A percentile compares a stretch with the other conserved stretches of the same genome.
phyloP scores from a whole-genome alignment of 2,888 invertebrate species.

The Spicauda simplicius region DNA sequence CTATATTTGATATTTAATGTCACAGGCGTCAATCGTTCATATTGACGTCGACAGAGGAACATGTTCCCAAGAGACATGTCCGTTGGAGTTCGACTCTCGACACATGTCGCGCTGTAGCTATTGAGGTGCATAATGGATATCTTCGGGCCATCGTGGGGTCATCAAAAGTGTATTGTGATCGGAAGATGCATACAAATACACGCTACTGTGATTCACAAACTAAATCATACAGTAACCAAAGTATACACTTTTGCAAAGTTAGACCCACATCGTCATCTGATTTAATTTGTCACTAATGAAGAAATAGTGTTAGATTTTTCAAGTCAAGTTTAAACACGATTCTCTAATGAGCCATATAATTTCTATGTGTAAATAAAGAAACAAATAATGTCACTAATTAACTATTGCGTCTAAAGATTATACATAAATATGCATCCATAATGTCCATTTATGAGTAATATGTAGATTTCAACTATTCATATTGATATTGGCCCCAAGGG shows the following conservation, averaged over 20 bases:
- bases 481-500: constrained; percentile 1
- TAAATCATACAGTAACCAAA: background rate
- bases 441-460: too few species aligned
- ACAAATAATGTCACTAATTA: too few species aligned
- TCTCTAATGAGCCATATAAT: too few species aligned
- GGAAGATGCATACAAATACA: constrained; percentile 5
- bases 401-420: too few species aligned
- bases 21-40: background rate
- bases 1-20: background rate
- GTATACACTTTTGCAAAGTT: background rate
- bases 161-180: constrained; percentile 23
- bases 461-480: too few species aligned
- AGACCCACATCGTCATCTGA: too few species aligned
- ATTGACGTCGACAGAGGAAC: background rate
- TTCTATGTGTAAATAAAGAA: too few species aligned
- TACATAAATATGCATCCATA: too few species aligned
- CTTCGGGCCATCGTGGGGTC: constrained; percentile 24
- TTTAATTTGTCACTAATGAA: too few species aligned
- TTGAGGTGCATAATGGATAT: constrained; percentile 27
- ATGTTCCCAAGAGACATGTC: constrained; percentile 18
- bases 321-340: too few species aligned
- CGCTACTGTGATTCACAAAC: background rate
- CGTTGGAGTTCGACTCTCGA: constrained; percentile 7
- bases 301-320: too few species aligned
- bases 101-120: constrained; percentile 23